phyloP scores from a whole-genome alignment of 2,113 vertebrate species.

The Phalacrocorax brasilianus region DNA sequence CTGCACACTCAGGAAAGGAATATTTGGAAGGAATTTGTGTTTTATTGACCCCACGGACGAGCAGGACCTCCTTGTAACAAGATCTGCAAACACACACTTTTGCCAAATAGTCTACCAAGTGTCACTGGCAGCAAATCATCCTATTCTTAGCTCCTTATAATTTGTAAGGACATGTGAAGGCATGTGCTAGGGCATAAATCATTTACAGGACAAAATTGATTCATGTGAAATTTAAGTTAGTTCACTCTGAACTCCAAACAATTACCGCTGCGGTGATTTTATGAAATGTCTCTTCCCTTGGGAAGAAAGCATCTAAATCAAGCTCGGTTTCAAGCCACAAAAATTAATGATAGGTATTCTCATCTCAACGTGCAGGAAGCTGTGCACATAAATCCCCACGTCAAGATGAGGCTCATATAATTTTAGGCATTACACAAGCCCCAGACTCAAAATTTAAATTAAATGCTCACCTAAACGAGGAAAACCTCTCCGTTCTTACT shows the following conservation, averaged over 20 bases:
- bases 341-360: conserved; percentile 10
- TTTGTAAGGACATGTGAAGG: background rate
- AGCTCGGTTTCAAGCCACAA: background rate
- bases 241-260: conserved; percentile 19
- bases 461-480: background rate
- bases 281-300: conserved; percentile 7
- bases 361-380: background rate
- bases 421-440: background rate
- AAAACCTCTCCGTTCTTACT: background rate
- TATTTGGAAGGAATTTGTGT: background rate
- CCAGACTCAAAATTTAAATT: background rate
- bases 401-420: background rate
- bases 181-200: background rate
- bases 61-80: background rate
- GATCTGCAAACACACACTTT: background rate
- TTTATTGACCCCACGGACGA: background rate
- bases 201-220: background rate
- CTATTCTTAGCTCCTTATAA: background rate
- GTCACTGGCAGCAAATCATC: conserved; percentile 18
- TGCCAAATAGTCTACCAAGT: background rate
- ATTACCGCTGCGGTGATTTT: background rate
- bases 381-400: background rate
- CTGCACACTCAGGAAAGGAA: background rate
- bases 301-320: conserved; percentile 47
- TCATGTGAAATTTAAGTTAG: background rate